Base-by-base conservation (phyloP, 2,888 invertebrate species). In the Horisme vitalbata region DNA sequence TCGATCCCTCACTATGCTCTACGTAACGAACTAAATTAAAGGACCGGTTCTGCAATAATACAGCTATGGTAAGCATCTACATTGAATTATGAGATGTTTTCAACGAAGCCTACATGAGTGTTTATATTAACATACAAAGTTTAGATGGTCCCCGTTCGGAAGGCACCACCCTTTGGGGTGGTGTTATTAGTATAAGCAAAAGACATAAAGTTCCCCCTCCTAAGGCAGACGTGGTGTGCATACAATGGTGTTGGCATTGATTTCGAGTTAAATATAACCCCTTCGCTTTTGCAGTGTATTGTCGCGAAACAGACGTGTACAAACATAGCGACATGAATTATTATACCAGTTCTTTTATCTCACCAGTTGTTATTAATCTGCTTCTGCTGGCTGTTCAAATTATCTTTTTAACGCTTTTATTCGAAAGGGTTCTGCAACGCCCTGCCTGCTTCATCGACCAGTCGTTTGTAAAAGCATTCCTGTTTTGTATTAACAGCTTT, bases 151-250 rank as follows among this genome's bases (percentile, higher is more conserved):
- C 71, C 75, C 61, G 69, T 70, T 68, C 58, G 68, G 66, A 76
- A 81, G 77, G 77, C 71, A 77, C 77, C 83, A 79, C 84, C 86
- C 84, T 77, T 75, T 68, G 63, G 72, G 77, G 71, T 83, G 83
- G 79, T 76, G 79, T 83, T 85, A 85, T 85, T 84, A 85, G 85
- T 84, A 82, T 81, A 81, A 82, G 83, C 81, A 83, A 78, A 82
- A 83, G 83, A 83, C 80, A 83, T 82, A 83, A 82, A 77, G 69
- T 74, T 70, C 76, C 73, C 79, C 77, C 75, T 75, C 55, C 60
- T 55, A 57, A 65, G 59, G 58, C 69, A 71, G 75, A 83, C 84
- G 79, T 68, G 81, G 78, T 76, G 78, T 83, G 83, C 84, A 83
- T 84, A 82, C 82, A 83, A 84, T 83, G 75, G 83, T 75, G 78